phyloP scores from a whole-genome alignment of 2,888 invertebrate genomes.

The Leptopilina syphax region DNA sequence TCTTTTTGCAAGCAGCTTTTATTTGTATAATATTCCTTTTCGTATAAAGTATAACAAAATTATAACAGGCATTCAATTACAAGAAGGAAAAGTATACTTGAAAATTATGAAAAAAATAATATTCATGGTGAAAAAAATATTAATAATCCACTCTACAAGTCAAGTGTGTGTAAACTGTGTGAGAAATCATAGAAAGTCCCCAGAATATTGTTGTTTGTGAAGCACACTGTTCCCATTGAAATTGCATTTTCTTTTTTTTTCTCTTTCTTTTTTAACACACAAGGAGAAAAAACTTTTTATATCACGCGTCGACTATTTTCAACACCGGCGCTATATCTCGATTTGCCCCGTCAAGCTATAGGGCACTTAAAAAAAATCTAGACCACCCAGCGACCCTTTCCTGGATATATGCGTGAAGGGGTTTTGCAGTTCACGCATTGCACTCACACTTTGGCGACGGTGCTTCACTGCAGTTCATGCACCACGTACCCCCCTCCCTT shows the following conservation, averaged over 20 bases:
- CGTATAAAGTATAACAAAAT: no score
- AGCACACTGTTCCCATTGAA: constrained; percentile 10
- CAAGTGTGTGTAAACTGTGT: constrained; percentile 3
- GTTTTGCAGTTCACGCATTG: constrained; percentile 60
- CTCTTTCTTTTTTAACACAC: constrained; percentile 17
- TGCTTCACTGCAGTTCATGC: constrained; percentile 64
- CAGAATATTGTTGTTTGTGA: constrained; percentile 9
- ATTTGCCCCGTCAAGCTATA: constrained; percentile 43
- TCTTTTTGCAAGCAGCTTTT: no score
- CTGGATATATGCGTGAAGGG: constrained; percentile 58
- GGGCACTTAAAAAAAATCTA: constrained; percentile 69
- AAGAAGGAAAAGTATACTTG: not conserved
- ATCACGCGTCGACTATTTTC: constrained; percentile 39
- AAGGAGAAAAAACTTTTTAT: constrained; percentile 31
- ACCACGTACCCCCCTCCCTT: constrained; percentile 56
- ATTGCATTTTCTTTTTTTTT: not conserved
- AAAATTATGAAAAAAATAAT: not conserved
- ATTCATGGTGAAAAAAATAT: constrained; percentile 6
- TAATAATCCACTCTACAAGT: constrained; percentile 23
- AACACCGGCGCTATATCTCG: constrained; percentile 36
- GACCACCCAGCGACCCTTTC: constrained; percentile 74
- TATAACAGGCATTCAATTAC: no score
- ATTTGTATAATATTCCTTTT: no score
- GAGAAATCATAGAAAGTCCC: constrained; percentile 24
- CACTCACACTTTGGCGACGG: constrained; percentile 54